Percentiles rank a stretch among this genome's conserved stretches.
Conservation (phyloP, 92 coral and sea anemone genomes). For the Isaurus tuberculatus region DNA sequence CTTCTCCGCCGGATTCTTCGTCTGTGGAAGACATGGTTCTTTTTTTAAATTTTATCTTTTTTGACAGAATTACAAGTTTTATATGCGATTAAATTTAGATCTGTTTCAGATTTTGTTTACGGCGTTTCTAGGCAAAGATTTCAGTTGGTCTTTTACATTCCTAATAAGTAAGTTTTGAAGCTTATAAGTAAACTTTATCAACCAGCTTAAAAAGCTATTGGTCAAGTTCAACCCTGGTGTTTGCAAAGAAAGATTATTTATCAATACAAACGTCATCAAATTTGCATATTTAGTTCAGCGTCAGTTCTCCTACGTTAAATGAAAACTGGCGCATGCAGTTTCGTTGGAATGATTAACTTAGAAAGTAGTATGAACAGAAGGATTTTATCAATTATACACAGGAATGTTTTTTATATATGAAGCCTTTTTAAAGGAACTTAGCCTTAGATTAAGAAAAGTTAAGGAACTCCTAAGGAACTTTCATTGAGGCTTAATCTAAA, state of each 20-base stretch:
- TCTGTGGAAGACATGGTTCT: slow-evolving; percentile 88
- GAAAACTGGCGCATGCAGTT: no score
- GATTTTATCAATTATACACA: no score
- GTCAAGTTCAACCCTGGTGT: slow-evolving; percentile 5
- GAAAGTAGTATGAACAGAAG: no score
- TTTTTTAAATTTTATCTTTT: not conserved
- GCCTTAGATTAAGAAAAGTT: no score
- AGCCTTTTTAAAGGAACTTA: no score
- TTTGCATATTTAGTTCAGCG: slow-evolving; percentile 9
- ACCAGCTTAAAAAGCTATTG: slow-evolving; percentile 9
- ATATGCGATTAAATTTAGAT: not conserved
- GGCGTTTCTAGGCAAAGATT: slow-evolving; percentile 37
- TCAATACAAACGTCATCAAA: not conserved
- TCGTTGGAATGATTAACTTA: no score
- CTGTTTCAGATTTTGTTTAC: slow-evolving; percentile 40
- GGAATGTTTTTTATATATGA: no score
- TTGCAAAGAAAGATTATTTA: not conserved
- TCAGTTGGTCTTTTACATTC: slow-evolving; percentile 4
- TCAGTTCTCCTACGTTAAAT: not conserved
- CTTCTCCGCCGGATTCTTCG: slow-evolving; percentile 87
- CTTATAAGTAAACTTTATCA: slow-evolving; percentile 25
- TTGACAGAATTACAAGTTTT: not conserved
- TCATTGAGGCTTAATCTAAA: no score
- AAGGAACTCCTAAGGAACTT: no score
- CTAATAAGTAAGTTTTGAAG: slow-evolving; percentile 40